Percentiles rank a stretch among this genome's conserved stretches.
Evolutionary conservation across 1,140 invertebrate genomes (phyloP).

Genomic region (Sesamia nonagrioides): DNA sequence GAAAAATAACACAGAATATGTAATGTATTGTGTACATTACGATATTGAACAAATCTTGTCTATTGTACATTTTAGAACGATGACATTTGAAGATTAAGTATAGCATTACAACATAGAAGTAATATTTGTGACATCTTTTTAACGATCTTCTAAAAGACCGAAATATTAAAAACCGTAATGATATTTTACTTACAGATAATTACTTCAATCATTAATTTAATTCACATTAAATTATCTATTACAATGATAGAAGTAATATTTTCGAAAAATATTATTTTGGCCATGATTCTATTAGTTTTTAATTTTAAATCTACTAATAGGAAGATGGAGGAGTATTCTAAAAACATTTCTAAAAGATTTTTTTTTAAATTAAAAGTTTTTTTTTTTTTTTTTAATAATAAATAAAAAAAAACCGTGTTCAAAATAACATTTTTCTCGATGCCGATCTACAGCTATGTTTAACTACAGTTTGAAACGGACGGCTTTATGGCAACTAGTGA

Average conservation of each 20-base stretch:
- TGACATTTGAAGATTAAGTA: constrained; percentile 16
- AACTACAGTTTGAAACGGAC: constrained; percentile 45
- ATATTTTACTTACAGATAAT: constrained; percentile 34
- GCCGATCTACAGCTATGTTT: constrained; percentile 47
- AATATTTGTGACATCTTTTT: constrained; percentile 44
- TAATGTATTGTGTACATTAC: neutral
- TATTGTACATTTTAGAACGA: neutral
- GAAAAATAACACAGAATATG: neutral
- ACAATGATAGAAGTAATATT: constrained; percentile 69
- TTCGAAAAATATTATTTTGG: constrained; percentile 12
- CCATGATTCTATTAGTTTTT: too few species aligned
- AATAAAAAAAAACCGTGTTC: too few species aligned
- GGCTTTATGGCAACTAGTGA: constrained; percentile 49
- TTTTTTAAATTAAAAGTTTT: neutral
- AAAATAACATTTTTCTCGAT: constrained; percentile 26
- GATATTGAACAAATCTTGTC: neutral
- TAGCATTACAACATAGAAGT: constrained; percentile 41
- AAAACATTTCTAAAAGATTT: too few species aligned
- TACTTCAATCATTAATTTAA: constrained; percentile 75
- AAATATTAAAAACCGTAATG: constrained; percentile 16
- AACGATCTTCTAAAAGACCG: constrained; percentile 17
- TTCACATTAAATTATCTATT: constrained; percentile 78
- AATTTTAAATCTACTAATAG: too few species aligned
- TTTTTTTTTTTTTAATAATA: too few species aligned
- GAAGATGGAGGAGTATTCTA: too few species aligned